These are phyloP conservation scores for Apodemia duryi DNA, from an alignment of 2,888 invertebrate species.

Conservation along the genomic window DNA sequence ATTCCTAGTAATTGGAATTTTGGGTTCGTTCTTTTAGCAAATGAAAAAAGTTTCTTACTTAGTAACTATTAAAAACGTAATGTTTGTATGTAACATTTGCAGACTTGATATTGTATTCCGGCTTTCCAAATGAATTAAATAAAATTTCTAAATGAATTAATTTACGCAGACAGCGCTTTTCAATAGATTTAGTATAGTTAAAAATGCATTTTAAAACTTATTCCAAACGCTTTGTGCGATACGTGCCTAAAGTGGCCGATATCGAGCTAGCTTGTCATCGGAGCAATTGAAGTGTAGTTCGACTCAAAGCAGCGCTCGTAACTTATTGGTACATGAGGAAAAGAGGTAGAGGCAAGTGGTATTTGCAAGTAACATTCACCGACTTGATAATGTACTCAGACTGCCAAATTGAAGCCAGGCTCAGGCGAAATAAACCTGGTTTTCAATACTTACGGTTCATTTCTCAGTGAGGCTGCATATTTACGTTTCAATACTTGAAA, in stretches of 20 bases:
- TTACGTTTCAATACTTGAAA: constrained; percentile 37
- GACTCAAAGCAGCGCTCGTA: constrained; percentile 1
- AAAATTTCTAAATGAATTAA: too few species aligned
- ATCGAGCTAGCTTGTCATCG: constrained; percentile 7
- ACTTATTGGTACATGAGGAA: constrained; percentile 28
- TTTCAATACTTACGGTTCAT: constrained; percentile 47
- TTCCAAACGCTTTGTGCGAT: not conserved
- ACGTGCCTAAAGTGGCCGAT: not conserved
- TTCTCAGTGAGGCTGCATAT: constrained; percentile 39
- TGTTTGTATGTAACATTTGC: too few species aligned
- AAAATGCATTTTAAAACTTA: not conserved
- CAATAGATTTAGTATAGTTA: not conserved
- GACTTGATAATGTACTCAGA: constrained; percentile 46
- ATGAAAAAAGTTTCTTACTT: too few species aligned
- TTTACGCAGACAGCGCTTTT: not conserved
- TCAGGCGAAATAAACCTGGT: constrained; percentile 54
- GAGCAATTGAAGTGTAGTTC: constrained; percentile 8
- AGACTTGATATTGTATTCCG: too few species aligned
- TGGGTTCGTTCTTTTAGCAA: too few species aligned
- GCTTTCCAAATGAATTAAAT: too few species aligned
- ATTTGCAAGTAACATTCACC: constrained; percentile 59
- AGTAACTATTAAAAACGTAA: too few species aligned
- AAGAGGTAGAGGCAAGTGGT: constrained; percentile 60
- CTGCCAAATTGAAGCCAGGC: constrained; percentile 66
- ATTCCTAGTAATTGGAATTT: too few species aligned